A percentile compares a stretch with the other conserved stretches of the same genome.
phyloP scores from a whole-genome alignment of 1,140 invertebrate genomes.

The Hermetia illucens region DNA sequence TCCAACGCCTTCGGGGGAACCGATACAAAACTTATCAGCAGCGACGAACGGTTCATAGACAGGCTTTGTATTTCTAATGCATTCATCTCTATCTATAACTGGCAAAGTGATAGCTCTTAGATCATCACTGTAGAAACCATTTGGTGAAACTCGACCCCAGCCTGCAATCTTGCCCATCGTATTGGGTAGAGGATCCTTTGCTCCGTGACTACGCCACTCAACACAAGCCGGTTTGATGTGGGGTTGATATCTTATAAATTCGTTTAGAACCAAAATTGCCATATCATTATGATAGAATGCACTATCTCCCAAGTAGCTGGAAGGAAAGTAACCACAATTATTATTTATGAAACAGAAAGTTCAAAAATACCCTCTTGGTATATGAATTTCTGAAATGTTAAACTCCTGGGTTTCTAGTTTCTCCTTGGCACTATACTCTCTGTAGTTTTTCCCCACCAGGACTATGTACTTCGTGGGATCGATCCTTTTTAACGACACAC shows the following conservation, averaged over 20 bases:
- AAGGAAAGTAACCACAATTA: too few relatives aligned
- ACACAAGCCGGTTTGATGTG: conserved; percentile 5
- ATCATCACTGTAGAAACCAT: conserved; percentile 4
- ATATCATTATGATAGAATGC: conserved; percentile 4
- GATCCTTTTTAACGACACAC: conserved; percentile 27
- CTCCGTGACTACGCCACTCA: neutral
- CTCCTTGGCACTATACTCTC: conserved; percentile 8
- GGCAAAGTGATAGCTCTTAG: conserved; percentile 9
- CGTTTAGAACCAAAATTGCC: conserved; percentile 3
- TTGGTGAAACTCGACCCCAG: conserved; percentile 24
- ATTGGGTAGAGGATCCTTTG: neutral
- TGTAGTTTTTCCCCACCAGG: conserved; percentile 31
- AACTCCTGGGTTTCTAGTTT: neutral
- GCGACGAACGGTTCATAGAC: too few relatives aligned
- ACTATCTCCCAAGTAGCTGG: conserved; percentile 1
- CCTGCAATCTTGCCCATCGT: conserved; percentile 18
- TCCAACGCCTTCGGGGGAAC: conserved; percentile 3
- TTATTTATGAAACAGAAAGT: too few relatives aligned
- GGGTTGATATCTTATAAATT: conserved; percentile 2
- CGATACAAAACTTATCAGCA: conserved; percentile 14
- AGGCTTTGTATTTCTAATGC: conserved; percentile 4
- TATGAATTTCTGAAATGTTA: conserved; percentile 7
- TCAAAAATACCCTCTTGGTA: too few relatives aligned
- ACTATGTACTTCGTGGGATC: conserved; percentile 21
- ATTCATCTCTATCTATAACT: conserved; percentile 2